Evolutionary conservation across 2,888 invertebrate species (phyloP).

Genomic region (Thereva nobilitata): DNA sequence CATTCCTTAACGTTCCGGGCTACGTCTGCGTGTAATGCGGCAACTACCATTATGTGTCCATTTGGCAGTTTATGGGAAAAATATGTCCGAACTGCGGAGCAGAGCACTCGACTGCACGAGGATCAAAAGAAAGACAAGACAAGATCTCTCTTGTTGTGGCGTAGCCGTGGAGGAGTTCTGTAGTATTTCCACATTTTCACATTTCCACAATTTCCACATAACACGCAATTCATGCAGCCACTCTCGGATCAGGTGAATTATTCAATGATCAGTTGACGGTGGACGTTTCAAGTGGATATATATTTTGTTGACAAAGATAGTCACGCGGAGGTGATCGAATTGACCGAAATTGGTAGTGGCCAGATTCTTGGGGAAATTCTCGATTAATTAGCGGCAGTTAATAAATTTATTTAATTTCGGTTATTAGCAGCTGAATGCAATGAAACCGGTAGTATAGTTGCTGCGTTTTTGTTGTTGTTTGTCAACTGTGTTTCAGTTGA

Average conservation of each 20-base stretch:
- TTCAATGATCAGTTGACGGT: slow-evolving; percentile 17
- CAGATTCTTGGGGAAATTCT: no score
- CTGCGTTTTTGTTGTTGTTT: no score
- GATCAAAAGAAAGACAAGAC: slow-evolving; percentile 22
- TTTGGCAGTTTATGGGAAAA: slow-evolving; percentile 37
- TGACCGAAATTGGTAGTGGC: no score
- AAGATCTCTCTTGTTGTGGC: not conserved
- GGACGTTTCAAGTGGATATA: not conserved
- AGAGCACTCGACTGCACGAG: slow-evolving; percentile 13
- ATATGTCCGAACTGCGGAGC: slow-evolving; percentile 18
- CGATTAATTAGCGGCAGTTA: no score
- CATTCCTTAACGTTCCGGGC: slow-evolving; percentile 32
- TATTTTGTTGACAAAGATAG: no score
- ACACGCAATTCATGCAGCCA: slow-evolving; percentile 28
- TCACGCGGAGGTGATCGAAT: no score
- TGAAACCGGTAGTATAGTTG: no score
- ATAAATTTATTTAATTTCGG: no score
- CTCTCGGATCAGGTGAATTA: slow-evolving; percentile 35
- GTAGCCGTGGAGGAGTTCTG: slow-evolving; percentile 13
- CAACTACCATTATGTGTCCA: slow-evolving; percentile 35
- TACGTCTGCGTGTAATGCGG: slow-evolving; percentile 26
- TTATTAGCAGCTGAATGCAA: no score
- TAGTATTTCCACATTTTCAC: slow-evolving; percentile 15
- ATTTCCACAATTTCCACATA: slow-evolving; percentile 6
- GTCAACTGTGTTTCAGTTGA: no score